phyloP scores from a whole-genome alignment of 2,113 vertebrate genomes.

The Apus apus region DNA sequence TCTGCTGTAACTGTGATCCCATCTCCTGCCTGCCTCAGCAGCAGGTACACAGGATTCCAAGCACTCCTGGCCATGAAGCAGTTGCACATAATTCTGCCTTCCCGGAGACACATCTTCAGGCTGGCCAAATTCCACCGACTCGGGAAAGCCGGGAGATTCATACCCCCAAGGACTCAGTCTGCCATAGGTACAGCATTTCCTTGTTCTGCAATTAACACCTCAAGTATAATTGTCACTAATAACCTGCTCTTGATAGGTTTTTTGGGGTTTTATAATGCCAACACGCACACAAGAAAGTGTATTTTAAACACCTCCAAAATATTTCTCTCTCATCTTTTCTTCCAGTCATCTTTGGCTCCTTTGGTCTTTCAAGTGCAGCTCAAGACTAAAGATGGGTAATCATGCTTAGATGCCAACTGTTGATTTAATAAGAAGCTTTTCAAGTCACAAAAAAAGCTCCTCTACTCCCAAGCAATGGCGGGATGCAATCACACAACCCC shows the following conservation, averaged over 20 bases:
- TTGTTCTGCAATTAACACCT: slow-evolving; percentile 78
- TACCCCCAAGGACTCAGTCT: neutral
- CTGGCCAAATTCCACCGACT: slow-evolving; percentile 25
- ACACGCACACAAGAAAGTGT: neutral
- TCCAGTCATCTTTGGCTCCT: neutral
- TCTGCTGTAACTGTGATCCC: slow-evolving; percentile 49
- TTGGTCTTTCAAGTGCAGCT: neutral
- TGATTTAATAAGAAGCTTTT: neutral
- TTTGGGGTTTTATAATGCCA: slow-evolving; percentile 30
- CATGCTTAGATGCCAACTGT: neutral
- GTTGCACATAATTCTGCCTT: slow-evolving; percentile 64
- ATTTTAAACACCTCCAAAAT: slow-evolving; percentile 22
- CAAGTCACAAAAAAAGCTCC: neutral
- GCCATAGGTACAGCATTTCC: slow-evolving; percentile 77
- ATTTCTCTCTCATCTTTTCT: neutral
- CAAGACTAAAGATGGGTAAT: neutral
- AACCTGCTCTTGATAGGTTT: slow-evolving; percentile 42
- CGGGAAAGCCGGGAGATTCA: neutral
- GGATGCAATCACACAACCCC: neutral
- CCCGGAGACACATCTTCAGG: slow-evolving; percentile 65
- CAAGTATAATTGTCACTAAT: slow-evolving; percentile 71
- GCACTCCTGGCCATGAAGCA: slow-evolving; percentile 58
- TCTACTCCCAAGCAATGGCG: neutral
- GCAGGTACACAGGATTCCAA: slow-evolving; percentile 60
- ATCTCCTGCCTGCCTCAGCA: slow-evolving; percentile 31